phyloP scores from a whole-genome alignment of 2,888 invertebrate species.

The Galerucella calmariensis region DNA sequence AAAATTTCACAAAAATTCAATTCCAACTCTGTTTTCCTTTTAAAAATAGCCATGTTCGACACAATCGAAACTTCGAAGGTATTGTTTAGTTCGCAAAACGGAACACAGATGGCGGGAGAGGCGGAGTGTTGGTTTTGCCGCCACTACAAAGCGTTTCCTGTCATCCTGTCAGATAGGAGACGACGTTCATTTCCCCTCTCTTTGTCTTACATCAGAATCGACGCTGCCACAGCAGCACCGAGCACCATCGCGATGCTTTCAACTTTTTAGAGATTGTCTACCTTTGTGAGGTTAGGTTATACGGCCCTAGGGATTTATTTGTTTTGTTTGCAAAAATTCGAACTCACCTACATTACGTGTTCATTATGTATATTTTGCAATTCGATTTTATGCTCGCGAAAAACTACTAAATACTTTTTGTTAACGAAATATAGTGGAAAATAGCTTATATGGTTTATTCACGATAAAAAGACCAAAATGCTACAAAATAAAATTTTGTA shows the following conservation, averaged over 20 bases:
- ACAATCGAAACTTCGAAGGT: constrained; percentile 24
- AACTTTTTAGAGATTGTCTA: background rate
- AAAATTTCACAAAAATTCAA: background rate
- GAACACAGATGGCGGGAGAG: constrained; percentile 29
- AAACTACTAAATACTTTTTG: background rate
- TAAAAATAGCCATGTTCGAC: constrained; percentile 14
- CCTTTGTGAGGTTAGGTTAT: constrained; percentile 23
- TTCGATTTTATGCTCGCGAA: background rate
- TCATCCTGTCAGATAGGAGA: constrained; percentile 60
- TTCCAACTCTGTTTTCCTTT: constrained; percentile 6
- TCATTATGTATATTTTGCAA: background rate
- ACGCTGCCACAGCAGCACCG: constrained; percentile 18
- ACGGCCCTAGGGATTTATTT: constrained; percentile 8
- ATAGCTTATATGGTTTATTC: no score
- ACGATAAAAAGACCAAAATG: no score
- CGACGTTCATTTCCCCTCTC: constrained; percentile 62
- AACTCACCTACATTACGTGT: background rate
- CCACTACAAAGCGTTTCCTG: constrained; percentile 28
- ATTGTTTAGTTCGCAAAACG: constrained; percentile 20
- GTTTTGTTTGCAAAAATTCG: constrained; percentile 14
- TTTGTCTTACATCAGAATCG: constrained; percentile 57
- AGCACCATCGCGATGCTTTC: constrained; percentile 12
- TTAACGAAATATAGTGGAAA: no score
- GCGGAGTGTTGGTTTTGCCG: constrained; percentile 30
- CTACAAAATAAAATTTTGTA: no score